Conservation (phyloP, 1,140 invertebrate species). For the Capitella teleta region DNA sequence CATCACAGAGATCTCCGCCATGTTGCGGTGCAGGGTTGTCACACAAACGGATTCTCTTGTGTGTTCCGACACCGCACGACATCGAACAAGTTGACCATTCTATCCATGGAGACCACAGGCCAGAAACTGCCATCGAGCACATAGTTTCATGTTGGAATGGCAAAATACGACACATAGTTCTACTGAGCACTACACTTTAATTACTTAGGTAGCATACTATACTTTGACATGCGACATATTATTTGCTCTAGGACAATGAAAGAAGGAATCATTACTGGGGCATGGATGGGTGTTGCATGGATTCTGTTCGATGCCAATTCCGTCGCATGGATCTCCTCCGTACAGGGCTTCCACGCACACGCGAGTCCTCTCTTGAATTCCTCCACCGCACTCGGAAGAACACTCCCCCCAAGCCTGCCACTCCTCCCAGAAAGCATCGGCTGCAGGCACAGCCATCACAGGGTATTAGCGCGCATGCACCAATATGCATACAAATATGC, state of each 20-base stretch:
- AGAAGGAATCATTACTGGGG: conserved; percentile 14
- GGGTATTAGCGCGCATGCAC: too few species aligned
- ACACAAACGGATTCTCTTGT: conserved; percentile 1
- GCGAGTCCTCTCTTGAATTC: conserved; percentile 13
- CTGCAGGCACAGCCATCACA: conserved; percentile 10
- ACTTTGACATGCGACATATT: too few species aligned
- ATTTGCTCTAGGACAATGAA: too few species aligned
- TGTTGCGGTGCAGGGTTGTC: background rate
- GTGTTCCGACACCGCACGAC: conserved; percentile 53
- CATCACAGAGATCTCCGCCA: background rate
- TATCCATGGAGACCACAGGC: conserved; percentile 71
- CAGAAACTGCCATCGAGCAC: conserved; percentile 26
- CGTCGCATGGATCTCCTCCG: conserved; percentile 8
- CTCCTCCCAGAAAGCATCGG: conserved; percentile 18
- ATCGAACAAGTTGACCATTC: conserved; percentile 71
- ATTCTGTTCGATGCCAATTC: background rate
- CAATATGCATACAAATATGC: too few species aligned
- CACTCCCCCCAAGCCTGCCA: conserved; percentile 17
- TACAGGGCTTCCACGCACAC: conserved; percentile 17
- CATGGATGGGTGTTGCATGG: conserved; percentile 5
- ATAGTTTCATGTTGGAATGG: too few species aligned
- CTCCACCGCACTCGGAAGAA: conserved; percentile 17
- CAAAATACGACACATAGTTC: too few species aligned
- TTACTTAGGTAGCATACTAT: too few species aligned
- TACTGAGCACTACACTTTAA: too few species aligned